These are phyloP conservation scores for Pseudochirops cupreus DNA, from an alignment of 2,797 vertebrate genomes.

Conservation along the genomic window DNA sequence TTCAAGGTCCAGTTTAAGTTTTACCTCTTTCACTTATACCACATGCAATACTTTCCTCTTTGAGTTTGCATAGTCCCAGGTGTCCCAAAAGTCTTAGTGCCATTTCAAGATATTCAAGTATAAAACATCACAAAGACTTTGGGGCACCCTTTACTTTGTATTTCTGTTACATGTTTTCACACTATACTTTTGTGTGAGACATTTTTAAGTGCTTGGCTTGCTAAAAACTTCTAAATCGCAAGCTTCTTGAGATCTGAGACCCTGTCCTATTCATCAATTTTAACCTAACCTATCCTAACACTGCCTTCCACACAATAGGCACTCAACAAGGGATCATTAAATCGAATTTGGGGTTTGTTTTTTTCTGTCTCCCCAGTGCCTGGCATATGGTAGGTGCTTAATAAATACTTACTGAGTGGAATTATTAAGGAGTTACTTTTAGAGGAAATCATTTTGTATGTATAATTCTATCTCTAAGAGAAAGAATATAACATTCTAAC, in stretches of 20 bases:
- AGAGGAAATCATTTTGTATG: background rate
- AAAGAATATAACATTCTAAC: background rate
- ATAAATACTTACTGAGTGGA: background rate
- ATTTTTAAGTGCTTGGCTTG: background rate
- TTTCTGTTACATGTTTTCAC: background rate
- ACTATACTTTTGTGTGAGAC: background rate
- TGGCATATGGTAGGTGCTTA: background rate
- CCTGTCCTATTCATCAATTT: background rate
- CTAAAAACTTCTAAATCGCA: conserved; percentile 20
- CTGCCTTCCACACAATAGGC: background rate
- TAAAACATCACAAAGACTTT: background rate
- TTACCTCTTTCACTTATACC: background rate
- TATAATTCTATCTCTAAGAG: background rate
- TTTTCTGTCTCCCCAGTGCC: background rate
- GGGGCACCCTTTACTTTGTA: background rate
- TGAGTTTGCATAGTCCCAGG: background rate
- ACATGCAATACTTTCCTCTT: background rate
- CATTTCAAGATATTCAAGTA: background rate
- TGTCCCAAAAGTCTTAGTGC: background rate
- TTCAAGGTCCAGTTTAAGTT: background rate
- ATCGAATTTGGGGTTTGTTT: background rate
- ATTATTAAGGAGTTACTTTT: background rate
- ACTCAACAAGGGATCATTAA: background rate
- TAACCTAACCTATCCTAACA: background rate
- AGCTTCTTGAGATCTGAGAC: conserved; percentile 2